phyloP scores from a whole-genome alignment of 64 coral and sea anemone species.

The Stichodactyla helianthus region DNA sequence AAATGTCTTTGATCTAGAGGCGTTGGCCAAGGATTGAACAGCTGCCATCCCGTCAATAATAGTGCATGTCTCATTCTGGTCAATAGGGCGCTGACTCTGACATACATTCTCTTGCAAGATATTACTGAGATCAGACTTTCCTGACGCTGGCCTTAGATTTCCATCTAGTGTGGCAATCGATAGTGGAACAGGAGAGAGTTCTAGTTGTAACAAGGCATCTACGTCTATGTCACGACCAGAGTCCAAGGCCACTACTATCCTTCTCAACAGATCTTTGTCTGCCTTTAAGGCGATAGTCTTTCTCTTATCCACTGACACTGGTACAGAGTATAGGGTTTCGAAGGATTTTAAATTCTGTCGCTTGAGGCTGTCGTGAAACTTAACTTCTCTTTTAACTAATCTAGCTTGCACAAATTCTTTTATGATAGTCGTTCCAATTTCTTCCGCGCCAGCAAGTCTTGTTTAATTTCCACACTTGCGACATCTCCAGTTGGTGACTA shows the following conservation, averaged over 20 bases:
- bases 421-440: no score
- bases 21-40: background rate
- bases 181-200: conserved; percentile 40
- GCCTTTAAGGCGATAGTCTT: conserved; percentile 18
- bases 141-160: background rate
- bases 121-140: conserved; percentile 11
- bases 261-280: conserved; percentile 42
- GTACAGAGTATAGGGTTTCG: conserved; percentile 23
- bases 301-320: conserved; percentile 35
- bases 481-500: conserved; percentile 32
- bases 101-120: conserved; percentile 5
- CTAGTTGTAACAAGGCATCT: conserved; percentile 27
- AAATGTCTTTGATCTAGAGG: background rate
- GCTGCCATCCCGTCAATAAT: no score
- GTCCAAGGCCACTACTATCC: conserved; percentile 28
- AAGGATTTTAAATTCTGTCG: background rate
- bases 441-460: conserved; percentile 4
- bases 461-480: conserved; percentile 42
- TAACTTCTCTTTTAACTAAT: conserved; percentile 7
- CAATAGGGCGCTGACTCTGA: no score
- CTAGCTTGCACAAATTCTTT: background rate
- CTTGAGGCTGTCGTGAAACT: conserved; percentile 38
- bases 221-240: conserved; percentile 45
- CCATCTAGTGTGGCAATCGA: conserved; percentile 23
- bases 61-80: no score